Base-by-base conservation (phyloP, 53 echinoderm and acorn worm species). In the Patiria pectinifera region DNA sequence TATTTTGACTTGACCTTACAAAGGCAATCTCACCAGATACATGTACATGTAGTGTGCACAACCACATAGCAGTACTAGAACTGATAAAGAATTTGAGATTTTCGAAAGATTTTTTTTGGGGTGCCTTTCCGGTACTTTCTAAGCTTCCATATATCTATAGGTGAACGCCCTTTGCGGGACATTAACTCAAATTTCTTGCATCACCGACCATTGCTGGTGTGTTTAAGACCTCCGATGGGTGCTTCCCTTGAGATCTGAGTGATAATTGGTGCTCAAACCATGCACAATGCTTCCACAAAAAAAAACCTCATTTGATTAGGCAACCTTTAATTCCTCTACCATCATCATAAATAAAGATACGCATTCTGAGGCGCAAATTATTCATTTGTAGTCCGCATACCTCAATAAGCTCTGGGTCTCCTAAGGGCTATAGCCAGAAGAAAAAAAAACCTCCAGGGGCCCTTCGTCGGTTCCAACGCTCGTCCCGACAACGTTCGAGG, bases 321-420 rank as follows among this genome's bases (percentile, higher is more conserved):
- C 69, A 69, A 18, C 21, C 21, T 69, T 69, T 21, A 69, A n/a
- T 3, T 74, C 24, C 74, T 74, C 24, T 21, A 24, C 21, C 16
- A 79, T 79, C 47, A 47, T 76, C 77, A 76, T 76, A 76, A 76
- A 76, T 46, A 79, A 79, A 79, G 80, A 79, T 79, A n/a, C 11
- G 46, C 80, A 79, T 48, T 79, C 80, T 45, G 2, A 9, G 45
- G 14, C 19, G 48, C 45, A 46, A 79, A 79, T 79, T 79, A 79
- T 79, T 79, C 80, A 79, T 79, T 79, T 45, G 14, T 48, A 5
- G 80, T 79, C 11, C 48, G 46, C 45, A 44, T 79, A 16, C 47
- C 48, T 35, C 43, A 78, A 6, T 44, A 43, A 25, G 25, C 26
- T 43, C 2, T 10, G 44, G 9, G 44, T 76, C 76, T 76, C 76